Base-by-base conservation (phyloP, 2,113 vertebrate species). In the Hiodon alosoides region DNA sequence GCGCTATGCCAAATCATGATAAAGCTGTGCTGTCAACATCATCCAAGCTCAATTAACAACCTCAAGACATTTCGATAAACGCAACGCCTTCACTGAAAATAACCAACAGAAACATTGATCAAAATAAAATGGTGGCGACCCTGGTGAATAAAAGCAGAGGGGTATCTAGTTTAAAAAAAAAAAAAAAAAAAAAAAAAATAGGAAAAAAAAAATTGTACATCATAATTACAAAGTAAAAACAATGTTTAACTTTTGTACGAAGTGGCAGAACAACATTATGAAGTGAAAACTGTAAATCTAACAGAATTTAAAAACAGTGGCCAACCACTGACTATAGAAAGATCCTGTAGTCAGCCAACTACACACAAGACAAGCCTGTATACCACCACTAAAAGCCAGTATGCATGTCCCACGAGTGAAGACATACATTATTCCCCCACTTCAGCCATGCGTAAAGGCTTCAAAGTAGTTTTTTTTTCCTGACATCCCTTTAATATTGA, bases 151-250 rank as follows among this genome's bases (percentile, higher is more conserved):
- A 31, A 31, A 31, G 31, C 31, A 31, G 31, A 31, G 31, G 31
- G 31, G 31, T 2, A 31, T 31, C 31, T 31, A 31, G 2, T 31
- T 31, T 31, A 31, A 16, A 55, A 67, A 47, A n/a, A 65, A 16
- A 4, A 80, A 71, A 82, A 75, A 76, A 82, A 31, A 31, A 31
- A 16, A 4, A 80, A 71, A 82, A 75, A 76, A 82, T 1, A 31
- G 2, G 85, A 81, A 89, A 76, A 87, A 84, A 73, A 77, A 64
- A 31, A 31, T 6, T 53, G 4, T n/a, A 31, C n/a, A 31, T 31
- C 31, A 31, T 31, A 31, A 31, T 31, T 31, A 2, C 31, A 31
- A 31, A 31, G 31, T 31, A 31, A 31, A 31, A 31, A 31, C 31
- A 31, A 31, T 31, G 31, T 31, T 31, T 31, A 31, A 31, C 31